Evolutionary conservation across 2,888 invertebrate species (phyloP).

Genomic region (Frankliniella intonsa): DNA sequence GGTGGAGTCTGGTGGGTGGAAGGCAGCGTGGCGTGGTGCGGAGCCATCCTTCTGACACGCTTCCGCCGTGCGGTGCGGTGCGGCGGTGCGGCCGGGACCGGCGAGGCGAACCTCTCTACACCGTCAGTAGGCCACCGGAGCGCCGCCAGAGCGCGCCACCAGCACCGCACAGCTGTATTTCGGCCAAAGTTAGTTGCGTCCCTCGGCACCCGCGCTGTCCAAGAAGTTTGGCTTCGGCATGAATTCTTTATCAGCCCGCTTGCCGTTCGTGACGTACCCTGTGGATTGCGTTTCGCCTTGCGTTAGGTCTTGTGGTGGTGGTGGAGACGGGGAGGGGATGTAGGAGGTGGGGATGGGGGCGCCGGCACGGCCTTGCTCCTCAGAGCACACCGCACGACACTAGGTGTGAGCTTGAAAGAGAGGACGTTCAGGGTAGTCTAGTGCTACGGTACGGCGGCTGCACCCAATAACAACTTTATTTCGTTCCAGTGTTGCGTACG

Average conservation of each 20-base stretch:
- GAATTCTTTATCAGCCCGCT: slow-evolving; percentile 15
- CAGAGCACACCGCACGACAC: neutral
- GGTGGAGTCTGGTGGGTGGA: no score
- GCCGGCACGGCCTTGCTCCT: neutral
- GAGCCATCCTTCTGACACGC: no score
- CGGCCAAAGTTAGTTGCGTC: slow-evolving; percentile 14
- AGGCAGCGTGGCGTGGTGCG: no score
- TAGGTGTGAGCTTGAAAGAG: neutral
- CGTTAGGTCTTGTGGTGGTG: no score
- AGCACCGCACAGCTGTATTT: neutral
- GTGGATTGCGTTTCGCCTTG: neutral
- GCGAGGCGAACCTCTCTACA: no score
- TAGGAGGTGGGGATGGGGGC: neutral
- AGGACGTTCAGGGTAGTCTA: no score
- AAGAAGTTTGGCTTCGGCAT: neutral
- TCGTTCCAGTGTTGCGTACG: neutral
- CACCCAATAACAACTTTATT: no score
- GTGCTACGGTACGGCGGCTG: no score
- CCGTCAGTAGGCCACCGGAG: no score
- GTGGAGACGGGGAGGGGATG: neutral
- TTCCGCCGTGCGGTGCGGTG: no score
- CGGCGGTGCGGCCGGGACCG: no score
- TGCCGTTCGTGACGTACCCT: neutral
- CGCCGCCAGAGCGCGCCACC: no score
- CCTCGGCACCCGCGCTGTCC: slow-evolving; percentile 17